Evolutionary conservation across 2,797 vertebrate species (phyloP).

Genomic region (Perodicticus potto): DNA sequence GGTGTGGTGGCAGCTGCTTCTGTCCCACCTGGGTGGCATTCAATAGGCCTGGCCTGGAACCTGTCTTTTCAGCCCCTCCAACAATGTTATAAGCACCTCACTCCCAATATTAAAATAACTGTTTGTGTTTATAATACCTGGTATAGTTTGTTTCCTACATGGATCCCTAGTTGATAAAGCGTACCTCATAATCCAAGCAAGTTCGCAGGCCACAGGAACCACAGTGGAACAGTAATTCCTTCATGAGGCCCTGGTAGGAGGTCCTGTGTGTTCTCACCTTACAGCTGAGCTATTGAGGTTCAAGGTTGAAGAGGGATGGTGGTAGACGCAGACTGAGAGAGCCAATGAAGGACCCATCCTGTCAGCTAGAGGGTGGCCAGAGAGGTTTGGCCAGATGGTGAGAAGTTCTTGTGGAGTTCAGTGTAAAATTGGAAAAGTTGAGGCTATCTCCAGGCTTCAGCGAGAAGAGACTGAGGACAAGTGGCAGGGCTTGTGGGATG

Average conservation of each 20-base stretch:
- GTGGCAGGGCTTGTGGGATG: too few species aligned
- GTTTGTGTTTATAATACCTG: neutral
- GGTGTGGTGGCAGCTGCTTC: neutral
- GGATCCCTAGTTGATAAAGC: neutral
- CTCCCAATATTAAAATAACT: neutral
- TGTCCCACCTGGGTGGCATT: neutral
- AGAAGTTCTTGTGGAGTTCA: neutral
- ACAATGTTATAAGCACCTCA: neutral
- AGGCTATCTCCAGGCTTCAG: neutral
- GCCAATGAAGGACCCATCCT: too few species aligned
- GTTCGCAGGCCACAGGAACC: neutral
- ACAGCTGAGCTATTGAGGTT: neutral
- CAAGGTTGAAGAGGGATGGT: neutral
- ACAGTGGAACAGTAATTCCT: neutral
- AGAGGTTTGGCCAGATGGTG: neutral
- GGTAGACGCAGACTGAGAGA: neutral
- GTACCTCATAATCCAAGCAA: neutral
- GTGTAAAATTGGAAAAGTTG: neutral
- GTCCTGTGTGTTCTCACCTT: neutral
- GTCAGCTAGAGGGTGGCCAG: neutral
- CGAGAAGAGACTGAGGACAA: neutral
- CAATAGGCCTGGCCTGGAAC: neutral
- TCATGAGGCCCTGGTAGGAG: neutral
- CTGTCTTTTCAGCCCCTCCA: neutral
- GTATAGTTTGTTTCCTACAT: neutral